These are phyloP conservation scores for Drosophila micromelanica DNA, from an alignment of 1,140 invertebrate species.

Conservation along the genomic window DNA sequence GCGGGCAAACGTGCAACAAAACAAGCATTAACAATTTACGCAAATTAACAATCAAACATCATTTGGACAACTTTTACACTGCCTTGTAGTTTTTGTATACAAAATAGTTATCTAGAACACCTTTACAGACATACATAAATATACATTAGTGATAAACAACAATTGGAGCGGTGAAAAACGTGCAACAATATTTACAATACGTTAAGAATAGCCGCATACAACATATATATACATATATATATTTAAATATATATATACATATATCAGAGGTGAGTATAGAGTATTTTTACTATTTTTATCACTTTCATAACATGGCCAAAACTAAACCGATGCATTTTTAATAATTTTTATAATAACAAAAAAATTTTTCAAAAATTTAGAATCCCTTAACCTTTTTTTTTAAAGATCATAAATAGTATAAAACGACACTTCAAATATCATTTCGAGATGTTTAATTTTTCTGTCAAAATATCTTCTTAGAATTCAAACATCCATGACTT, in stretches of 20 bases:
- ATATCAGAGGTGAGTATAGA: slow-evolving; percentile 50
- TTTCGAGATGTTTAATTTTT: too few species aligned
- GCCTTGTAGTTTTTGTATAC: slow-evolving; percentile 64
- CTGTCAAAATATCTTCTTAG: too few species aligned
- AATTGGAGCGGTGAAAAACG: slow-evolving; percentile 27
- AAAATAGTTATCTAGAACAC: slow-evolving; percentile 30
- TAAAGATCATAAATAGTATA: too few species aligned
- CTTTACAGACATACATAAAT: slow-evolving; percentile 41
- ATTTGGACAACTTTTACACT: slow-evolving; percentile 80
- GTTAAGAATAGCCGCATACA: slow-evolving; percentile 12
- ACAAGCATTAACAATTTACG: slow-evolving; percentile 29
- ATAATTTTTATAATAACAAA: too few species aligned
- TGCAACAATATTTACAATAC: slow-evolving; percentile 46
- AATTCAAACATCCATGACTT: too few species aligned
- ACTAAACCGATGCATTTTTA: background rate
- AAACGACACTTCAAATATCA: too few species aligned
- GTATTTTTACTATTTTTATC: too few species aligned
- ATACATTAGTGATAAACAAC: slow-evolving; percentile 28
- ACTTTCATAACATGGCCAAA: background rate
- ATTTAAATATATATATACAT: slow-evolving; percentile 9
- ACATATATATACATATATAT: slow-evolving; percentile 17
- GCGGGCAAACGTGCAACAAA: slow-evolving; percentile 45
- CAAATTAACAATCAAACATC: slow-evolving; percentile 38
- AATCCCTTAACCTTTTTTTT: too few species aligned
- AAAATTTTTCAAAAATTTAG: too few species aligned